These are phyloP conservation scores for Mormyrus proboscirostris DNA, from an alignment of 2,797 vertebrate species.

Conservation along the genomic window DNA sequence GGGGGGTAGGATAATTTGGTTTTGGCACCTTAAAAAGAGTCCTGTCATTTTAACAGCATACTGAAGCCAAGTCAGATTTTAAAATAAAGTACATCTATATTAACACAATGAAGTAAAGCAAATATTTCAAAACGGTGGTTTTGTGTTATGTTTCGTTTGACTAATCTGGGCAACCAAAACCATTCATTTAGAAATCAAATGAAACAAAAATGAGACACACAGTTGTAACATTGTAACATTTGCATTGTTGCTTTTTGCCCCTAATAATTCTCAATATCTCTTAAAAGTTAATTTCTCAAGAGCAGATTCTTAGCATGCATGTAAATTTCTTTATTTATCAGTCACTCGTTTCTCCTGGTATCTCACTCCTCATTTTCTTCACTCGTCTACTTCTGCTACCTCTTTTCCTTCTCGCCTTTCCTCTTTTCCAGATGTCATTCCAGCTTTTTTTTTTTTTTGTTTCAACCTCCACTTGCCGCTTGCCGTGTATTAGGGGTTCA, in stretches of 20 bases:
- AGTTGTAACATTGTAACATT: conserved; percentile 63
- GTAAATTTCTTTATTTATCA: conserved; percentile 64
- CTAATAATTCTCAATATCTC: conserved; percentile 60
- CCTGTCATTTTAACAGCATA: conserved; percentile 65
- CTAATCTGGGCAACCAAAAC: conserved; percentile 59
- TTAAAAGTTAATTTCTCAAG: conserved; percentile 69
- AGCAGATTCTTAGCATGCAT: conserved; percentile 69
- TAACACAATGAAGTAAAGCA: conserved; percentile 59
- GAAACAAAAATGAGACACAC: conserved; percentile 50
- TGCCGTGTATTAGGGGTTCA: not conserved
- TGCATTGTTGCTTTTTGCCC: conserved; percentile 42
- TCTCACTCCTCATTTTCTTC: conserved; percentile 38
- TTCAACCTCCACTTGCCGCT: conserved; percentile 35
- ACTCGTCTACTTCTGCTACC: conserved; percentile 56
- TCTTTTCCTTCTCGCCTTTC: conserved; percentile 60
- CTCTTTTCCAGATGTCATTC: conserved; percentile 48
- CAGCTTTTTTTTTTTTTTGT: conserved; percentile 40
- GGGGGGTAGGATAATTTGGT: conserved; percentile 69
- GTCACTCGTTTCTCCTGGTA: conserved; percentile 59
- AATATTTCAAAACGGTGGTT: conserved; percentile 56
- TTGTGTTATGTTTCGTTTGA: conserved; percentile 51
- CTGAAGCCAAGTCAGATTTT: conserved; percentile 47
- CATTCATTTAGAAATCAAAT: conserved; percentile 48
- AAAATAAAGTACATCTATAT: conserved; percentile 58
- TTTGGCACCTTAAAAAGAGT: conserved; percentile 74